Evolutionary conservation across 2,113 vertebrate species (phyloP), one percentile per base, ranked within the genome.

Genomic region (Solea solea): DNA sequence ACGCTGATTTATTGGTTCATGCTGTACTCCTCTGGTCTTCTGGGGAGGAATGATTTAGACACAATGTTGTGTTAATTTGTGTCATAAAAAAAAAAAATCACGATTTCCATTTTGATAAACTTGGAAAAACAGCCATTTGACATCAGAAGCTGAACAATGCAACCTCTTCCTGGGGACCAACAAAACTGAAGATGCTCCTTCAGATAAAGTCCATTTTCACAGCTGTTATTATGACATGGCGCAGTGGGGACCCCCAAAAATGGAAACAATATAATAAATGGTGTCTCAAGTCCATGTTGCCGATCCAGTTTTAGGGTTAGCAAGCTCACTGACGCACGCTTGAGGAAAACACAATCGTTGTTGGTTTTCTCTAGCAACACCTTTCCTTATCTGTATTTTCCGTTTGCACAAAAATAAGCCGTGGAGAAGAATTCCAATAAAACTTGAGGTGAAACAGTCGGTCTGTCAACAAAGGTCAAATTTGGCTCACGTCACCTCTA

Each of bases 11-110:
- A 48, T 8, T 53, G 16, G 48, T n/a, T 27, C 16, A 13, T 57
- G 45, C 45, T 57, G 27, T 15, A 25, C 12, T 63, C 14, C 34
- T 14, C 55, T 39, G 44, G 7, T n/a, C 48, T 52, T 15, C 14
- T 52, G 21, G 46, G 8, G 12, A 60, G 55, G 21, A 6, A 12
- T 8, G 25, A 25, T 66, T 60, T 61, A 78, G 51, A 21, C 21
- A 21, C 21, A 21, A 21, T 21, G 21, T 21, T 34, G 34, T 34
- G 34, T 34, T 34, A 34, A 34, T 34, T 34, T 6, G 5, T 34
- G 3, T 34, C 42, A 4, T 8, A 44, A 9, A 44, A 44, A 13
- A 44, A 9, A 44, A 44, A 13, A 53, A 3, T 53, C 16, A 49
- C 21, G 21, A 21, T 34, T 34, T 34, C 34, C 34, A 34, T 34